phyloP scores from a whole-genome alignment of 2,113 vertebrate species.

The Oceanodroma tethys region DNA sequence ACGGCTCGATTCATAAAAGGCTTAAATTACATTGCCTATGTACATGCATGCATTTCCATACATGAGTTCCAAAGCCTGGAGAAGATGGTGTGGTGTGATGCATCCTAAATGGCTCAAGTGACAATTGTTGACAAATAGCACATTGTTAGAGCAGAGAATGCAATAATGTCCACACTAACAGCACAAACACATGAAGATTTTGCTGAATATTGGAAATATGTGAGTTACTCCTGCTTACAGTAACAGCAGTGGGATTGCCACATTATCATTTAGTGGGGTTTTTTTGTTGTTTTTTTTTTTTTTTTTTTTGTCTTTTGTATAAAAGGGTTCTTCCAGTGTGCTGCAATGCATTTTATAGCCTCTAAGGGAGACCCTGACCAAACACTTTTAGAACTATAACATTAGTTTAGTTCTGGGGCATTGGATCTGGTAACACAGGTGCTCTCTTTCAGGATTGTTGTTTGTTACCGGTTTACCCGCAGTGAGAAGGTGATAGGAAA shows the following conservation, averaged over 20 bases:
- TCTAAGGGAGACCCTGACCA: background rate
- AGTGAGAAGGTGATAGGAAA: background rate
- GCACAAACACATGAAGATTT: background rate
- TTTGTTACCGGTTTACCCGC: background rate
- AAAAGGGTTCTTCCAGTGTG: background rate
- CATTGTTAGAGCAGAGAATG: background rate
- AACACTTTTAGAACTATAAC: background rate
- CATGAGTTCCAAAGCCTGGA: background rate
- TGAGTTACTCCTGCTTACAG: background rate
- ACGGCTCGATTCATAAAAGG: background rate
- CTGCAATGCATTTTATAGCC: background rate
- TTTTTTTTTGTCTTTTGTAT: background rate
- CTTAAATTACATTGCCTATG: background rate
- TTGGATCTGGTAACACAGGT: background rate
- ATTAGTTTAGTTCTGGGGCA: background rate
- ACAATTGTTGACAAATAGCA: background rate
- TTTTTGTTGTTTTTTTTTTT: background rate
- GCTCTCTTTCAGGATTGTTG: background rate
- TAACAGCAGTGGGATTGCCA: background rate
- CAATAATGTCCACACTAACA: too few relatives aligned
- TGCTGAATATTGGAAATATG: background rate
- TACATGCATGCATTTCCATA: background rate
- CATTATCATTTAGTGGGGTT: too few relatives aligned
- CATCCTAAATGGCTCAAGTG: background rate
- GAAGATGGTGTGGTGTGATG: accelerated